Conservation (phyloP, 2,797 vertebrate genomes). For the Cossypha dichroa region DNA sequence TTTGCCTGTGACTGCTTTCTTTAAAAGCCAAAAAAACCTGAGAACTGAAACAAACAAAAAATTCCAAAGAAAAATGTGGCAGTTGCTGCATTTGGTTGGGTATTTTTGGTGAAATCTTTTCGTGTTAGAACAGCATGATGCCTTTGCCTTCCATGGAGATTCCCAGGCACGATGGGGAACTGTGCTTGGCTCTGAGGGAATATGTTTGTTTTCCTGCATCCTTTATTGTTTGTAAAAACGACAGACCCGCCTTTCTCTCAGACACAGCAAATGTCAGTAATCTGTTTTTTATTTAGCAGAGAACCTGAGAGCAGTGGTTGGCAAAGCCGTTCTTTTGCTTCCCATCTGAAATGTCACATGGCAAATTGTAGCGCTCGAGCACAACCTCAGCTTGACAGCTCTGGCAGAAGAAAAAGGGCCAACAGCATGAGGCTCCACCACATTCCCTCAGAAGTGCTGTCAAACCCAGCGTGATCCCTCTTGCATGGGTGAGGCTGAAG, state of each 20-base stretch:
- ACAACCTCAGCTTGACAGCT: conserved; percentile 25
- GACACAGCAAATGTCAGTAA: conserved; percentile 3
- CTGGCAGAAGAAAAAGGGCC: conserved; percentile 50
- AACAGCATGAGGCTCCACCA: neutral
- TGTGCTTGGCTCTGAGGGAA: neutral
- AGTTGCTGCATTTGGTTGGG: neutral
- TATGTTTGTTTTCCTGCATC: neutral
- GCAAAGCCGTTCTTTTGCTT: conserved; percentile 11
- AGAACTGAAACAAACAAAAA: neutral
- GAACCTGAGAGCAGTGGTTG: conserved; percentile 30
- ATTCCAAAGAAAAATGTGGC: neutral
- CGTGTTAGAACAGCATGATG: neutral
- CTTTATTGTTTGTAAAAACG: neutral
- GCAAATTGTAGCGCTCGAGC: neutral
- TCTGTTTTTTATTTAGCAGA: conserved; percentile 20
- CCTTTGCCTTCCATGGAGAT: conserved; percentile 31
- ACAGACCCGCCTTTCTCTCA: neutral
- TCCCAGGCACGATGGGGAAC: conserved; percentile 14
- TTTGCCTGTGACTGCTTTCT: neutral
- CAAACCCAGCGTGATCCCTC: neutral
- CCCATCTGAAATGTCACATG: conserved; percentile 42
- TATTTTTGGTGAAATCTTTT: conserved; percentile 41
- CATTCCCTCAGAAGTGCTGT: neutral
- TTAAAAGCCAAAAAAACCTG: neutral
- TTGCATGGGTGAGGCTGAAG: neutral